Base-by-base conservation (phyloP, 2,797 vertebrate genomes). In the Malurus leucopterus region DNA sequence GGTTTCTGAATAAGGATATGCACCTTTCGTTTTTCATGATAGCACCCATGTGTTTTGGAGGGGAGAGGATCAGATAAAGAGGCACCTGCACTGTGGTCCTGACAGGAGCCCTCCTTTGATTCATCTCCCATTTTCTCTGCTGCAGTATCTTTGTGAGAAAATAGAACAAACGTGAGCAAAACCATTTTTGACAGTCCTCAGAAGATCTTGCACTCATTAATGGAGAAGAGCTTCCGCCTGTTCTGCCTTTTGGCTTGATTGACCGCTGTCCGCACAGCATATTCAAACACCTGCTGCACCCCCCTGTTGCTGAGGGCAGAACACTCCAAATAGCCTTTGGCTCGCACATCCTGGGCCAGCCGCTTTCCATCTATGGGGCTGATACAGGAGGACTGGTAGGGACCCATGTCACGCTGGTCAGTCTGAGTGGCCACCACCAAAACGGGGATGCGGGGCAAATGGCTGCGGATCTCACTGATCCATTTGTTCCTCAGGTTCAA, bases 321-420 rank as follows among this genome's bases (percentile, higher is more conserved):
- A 88, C 99, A 99, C 93, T 99, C 99, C 93, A 99, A 67, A 19
- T 99, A 99, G 69, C 98, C 99, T 84, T 99, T 99, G 36, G 99
- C 99, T 22, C 96, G 95, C 61, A 99, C 96, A 0, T 99, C 98
- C 54, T 98, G 98, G 41, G 99, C 99, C 15, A 99, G 95, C 7
- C 93, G 97, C 91, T 97, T 98, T 26, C 99, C 99, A 0, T 99
- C 98, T 0, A 97, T 70, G 0, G 98, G 91, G 9, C 96, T 95
- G 93, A 98, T 97, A 91, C 99, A 99, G 86, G 94, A 94, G 9
- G 97, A 96, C 9, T 97, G 96, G 86, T 98, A 97, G 2, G 97
- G 96, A 30, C 98, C 98, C 26, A 67, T 14, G 54, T 99, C 99
- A 4, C 99, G 97, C 95, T 98, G 98, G 96, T 99, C 99, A 6